Conservation (phyloP, 1,140 invertebrate species). For the Bactericera cockerelli region DNA sequence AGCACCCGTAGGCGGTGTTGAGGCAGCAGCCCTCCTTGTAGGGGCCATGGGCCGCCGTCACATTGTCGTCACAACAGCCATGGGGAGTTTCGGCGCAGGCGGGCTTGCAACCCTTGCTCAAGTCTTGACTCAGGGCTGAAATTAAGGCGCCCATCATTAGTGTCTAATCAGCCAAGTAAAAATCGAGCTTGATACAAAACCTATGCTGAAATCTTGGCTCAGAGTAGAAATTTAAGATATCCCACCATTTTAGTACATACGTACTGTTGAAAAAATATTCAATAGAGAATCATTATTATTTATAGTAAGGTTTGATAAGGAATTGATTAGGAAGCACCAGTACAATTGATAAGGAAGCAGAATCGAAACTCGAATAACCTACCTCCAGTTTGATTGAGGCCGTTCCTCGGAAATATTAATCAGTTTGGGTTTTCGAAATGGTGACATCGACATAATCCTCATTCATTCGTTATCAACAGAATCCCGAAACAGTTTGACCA, state of each 20-base stretch:
- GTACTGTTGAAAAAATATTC: too few relatives aligned
- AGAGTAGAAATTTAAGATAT: not conserved
- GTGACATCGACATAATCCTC: too few relatives aligned
- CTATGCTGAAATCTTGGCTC: not conserved
- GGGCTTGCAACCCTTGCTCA: constrained; percentile 48
- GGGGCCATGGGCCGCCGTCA: constrained; percentile 70
- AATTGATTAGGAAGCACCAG: too few relatives aligned
- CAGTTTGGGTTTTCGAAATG: too few relatives aligned
- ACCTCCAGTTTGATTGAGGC: too few relatives aligned
- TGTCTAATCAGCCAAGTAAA: not conserved
- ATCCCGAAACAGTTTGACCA: too few relatives aligned
- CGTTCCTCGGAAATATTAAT: too few relatives aligned
- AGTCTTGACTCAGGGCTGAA: constrained; percentile 44
- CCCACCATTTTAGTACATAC: not conserved
- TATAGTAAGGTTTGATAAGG: too few relatives aligned
- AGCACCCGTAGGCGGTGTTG: constrained; percentile 57
- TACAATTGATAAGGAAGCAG: too few relatives aligned
- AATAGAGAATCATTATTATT: too few relatives aligned
- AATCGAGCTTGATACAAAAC: not conserved
- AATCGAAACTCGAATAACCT: too few relatives aligned
- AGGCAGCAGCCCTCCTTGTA: constrained; percentile 66
- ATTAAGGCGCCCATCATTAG: not conserved
- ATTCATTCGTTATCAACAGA: too few relatives aligned
- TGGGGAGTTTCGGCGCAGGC: constrained; percentile 53
- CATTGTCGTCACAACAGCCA: constrained; percentile 77